These are phyloP conservation scores for Drosophila repleta DNA, from an alignment of 1,140 invertebrate genomes.

Conservation along the genomic window DNA sequence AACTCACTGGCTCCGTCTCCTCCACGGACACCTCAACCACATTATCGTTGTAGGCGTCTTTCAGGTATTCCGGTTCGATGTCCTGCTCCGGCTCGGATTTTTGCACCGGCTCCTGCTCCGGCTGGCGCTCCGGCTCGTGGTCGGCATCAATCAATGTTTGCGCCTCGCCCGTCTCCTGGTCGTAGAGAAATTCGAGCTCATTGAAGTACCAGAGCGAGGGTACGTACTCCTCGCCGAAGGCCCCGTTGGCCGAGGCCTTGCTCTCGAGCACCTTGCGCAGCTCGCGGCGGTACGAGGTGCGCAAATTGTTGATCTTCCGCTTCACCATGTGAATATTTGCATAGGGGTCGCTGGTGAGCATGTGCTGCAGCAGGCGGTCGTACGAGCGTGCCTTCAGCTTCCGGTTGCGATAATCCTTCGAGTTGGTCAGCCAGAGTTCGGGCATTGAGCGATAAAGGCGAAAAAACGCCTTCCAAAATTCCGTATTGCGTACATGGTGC, in stretches of 20 bases:
- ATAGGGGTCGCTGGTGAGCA: conserved; percentile 33
- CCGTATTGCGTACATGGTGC: conserved; percentile 23
- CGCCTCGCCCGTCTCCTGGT: conserved; percentile 52
- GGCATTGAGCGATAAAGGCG: conserved; percentile 63
- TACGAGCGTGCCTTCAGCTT: conserved; percentile 46
- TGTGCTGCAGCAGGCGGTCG: conserved; percentile 13
- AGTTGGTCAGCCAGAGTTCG: conserved; percentile 56
- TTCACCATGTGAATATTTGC: conserved; percentile 59
- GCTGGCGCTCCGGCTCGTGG: neutral
- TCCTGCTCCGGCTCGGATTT: neutral
- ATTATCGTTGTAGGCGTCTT: neutral
- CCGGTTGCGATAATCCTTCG: conserved; percentile 53
- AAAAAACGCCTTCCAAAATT: conserved; percentile 56
- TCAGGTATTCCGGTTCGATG: conserved; percentile 6
- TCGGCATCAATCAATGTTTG: conserved; percentile 4
- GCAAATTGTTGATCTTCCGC: conserved; percentile 67
- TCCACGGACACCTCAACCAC: conserved; percentile 4
- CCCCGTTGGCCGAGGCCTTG: conserved; percentile 2
- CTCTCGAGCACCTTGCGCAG: conserved; percentile 54
- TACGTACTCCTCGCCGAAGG: conserved; percentile 20
- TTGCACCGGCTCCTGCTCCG: neutral
- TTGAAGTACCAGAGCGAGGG: conserved; percentile 62
- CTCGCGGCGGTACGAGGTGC: conserved; percentile 64
- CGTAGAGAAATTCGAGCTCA: conserved; percentile 60
- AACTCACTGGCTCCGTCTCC: conserved; percentile 9